Evolutionary conservation across 2,113 vertebrate genomes (phyloP).

Genomic region (Fregetta grallaria): DNA sequence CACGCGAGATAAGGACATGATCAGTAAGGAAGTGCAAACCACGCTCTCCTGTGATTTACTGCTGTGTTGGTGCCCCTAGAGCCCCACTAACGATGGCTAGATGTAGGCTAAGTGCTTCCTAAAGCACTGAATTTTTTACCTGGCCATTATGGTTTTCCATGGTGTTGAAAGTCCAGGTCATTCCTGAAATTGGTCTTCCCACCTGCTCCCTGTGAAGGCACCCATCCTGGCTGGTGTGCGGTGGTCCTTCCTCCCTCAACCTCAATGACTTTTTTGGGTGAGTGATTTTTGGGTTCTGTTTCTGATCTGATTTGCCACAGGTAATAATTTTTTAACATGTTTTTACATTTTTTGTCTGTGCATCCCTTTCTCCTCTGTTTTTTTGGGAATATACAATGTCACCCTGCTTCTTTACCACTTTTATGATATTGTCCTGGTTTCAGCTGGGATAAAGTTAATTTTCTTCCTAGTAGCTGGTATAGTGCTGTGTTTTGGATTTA

Average conservation of each 20-base stretch:
- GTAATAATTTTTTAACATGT: background rate
- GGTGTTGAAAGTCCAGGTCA: background rate
- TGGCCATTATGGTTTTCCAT: background rate
- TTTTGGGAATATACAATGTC: background rate
- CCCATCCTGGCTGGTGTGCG: accelerated
- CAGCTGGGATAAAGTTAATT: too few species aligned
- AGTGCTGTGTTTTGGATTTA: too few species aligned
- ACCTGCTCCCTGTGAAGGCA: background rate
- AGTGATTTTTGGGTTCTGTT: background rate
- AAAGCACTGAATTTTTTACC: background rate
- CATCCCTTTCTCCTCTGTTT: background rate
- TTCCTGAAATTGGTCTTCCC: background rate
- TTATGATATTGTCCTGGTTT: too few species aligned
- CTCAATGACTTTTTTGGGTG: background rate
- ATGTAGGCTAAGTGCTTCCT: background rate
- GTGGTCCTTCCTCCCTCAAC: background rate
- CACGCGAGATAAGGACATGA: accelerated
- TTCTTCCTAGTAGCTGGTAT: too few species aligned
- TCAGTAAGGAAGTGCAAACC: background rate
- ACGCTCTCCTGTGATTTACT: background rate
- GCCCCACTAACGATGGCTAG: background rate
- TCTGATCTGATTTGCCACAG: background rate
- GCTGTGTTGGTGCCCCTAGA: background rate
- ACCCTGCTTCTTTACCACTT: background rate
- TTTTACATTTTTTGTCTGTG: background rate